Percentiles rank a stretch among this genome's conserved stretches.
Evolutionary conservation across 2,888 invertebrate genomes (phyloP).

Genomic region (Andrena flavipes): DNA sequence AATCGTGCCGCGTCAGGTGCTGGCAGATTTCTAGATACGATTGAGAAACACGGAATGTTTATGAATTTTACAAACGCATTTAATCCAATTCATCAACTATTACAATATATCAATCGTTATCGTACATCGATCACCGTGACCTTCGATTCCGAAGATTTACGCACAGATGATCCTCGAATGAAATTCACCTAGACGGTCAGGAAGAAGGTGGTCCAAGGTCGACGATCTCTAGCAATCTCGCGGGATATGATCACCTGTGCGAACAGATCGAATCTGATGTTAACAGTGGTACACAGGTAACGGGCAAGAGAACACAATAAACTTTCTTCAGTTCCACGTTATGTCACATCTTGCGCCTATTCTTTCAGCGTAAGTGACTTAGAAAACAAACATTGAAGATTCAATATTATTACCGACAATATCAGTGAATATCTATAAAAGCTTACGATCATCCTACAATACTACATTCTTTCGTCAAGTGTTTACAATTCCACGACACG

Average conservation of each 20-base stretch:
- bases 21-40: background rate
- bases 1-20: background rate
- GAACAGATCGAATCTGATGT: constrained; percentile 40
- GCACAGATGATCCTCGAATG: constrained; percentile 44
- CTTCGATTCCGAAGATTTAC: constrained; percentile 60
- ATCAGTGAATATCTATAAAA: too few relatives aligned
- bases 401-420: background rate
- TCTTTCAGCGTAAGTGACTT: background rate
- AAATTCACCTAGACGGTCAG: constrained; percentile 40
- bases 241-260: constrained; percentile 50
- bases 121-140: constrained; percentile 46
- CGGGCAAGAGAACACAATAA: background rate
- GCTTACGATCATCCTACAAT: too few relatives aligned
- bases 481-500: too few relatives aligned
- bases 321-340: background rate
- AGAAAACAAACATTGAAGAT: background rate
- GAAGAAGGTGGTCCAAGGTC: constrained; percentile 62
- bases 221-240: constrained; percentile 39
- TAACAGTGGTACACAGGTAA: constrained; percentile 8
- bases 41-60: background rate
- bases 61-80: constrained; percentile 11
- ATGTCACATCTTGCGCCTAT: background rate
- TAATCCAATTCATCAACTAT: constrained; percentile 1
- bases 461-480: too few relatives aligned
- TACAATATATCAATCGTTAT: constrained; percentile 57